Conservation (phyloP, 2,888 invertebrate species). For the Anthoptus insignis region DNA sequence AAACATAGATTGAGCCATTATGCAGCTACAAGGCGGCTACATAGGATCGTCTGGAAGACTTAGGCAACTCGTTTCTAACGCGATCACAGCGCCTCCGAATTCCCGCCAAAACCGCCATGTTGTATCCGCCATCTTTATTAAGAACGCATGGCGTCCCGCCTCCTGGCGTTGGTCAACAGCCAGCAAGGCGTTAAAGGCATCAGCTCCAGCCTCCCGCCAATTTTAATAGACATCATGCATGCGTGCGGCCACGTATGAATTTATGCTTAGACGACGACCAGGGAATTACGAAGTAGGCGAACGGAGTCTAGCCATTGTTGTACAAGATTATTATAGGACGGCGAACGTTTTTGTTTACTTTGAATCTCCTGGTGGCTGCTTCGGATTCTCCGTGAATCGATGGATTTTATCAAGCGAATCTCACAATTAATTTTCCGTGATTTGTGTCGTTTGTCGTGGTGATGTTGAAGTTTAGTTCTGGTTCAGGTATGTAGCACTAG, state of each 20-base stretch:
- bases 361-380: neutral
- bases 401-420: no score
- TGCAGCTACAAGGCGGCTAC: constrained; percentile 22
- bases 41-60: constrained; percentile 33
- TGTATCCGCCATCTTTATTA: constrained; percentile 82
- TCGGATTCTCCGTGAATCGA: neutral
- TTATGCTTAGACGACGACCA: constrained; percentile 80
- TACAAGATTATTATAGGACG: neutral
- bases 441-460: no score
- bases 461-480: no score
- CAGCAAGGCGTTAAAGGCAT: constrained; percentile 86
- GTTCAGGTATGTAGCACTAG: no score
- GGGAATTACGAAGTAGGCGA: constrained; percentile 64
- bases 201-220: constrained; percentile 76
- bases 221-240: constrained; percentile 73
- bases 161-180: constrained; percentile 84
- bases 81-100: constrained; percentile 61
- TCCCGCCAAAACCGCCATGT: constrained; percentile 74
- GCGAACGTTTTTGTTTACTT: neutral
- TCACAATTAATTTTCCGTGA: no score
- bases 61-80: constrained; percentile 35
- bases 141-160: constrained; percentile 83
- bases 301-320: constrained; percentile 6
- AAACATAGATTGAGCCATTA: constrained; percentile 30
- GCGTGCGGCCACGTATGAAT: constrained; percentile 83